Percentiles rank a stretch among this genome's conserved stretches.
Conservation (phyloP, 2,113 vertebrate species). For the Pithys albifrons region DNA sequence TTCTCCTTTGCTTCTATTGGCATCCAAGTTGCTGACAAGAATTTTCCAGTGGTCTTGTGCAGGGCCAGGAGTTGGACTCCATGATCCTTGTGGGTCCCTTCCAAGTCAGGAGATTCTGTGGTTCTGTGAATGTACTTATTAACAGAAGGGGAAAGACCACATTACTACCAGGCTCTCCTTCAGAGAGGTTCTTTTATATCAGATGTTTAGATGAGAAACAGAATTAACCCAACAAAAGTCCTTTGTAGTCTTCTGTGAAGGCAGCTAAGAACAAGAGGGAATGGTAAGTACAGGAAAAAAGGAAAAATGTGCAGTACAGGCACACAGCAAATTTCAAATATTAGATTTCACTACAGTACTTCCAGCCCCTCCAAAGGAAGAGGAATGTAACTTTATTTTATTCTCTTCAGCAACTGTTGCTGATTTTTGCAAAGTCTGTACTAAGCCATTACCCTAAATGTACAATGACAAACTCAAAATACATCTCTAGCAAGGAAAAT, state of each 20-base stretch:
- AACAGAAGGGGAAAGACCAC: not conserved
- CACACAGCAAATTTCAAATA: not conserved
- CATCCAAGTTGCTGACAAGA: not conserved
- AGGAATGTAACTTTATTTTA: not conserved
- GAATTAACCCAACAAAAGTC: not conserved
- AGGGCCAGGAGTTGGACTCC: not conserved
- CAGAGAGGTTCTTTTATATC: not conserved
- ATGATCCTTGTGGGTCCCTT: not conserved
- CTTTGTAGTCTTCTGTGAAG: not conserved
- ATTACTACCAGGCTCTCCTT: not conserved
- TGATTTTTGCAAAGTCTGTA: not conserved
- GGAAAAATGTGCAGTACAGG: not conserved
- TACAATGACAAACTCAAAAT: not conserved
- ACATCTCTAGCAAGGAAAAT: not conserved
- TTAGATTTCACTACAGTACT: not conserved
- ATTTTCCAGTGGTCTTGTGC: not conserved
- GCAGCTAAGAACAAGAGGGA: not conserved
- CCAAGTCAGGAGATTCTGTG: not conserved
- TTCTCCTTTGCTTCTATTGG: not conserved
- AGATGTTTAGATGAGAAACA: not conserved
- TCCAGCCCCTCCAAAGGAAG: not conserved
- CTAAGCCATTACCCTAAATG: not conserved
- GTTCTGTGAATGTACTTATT: not conserved
- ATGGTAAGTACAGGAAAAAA: not conserved
- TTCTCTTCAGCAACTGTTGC: not conserved